Evolutionary conservation across 2,888 invertebrate genomes (phyloP), one percentile per base, ranked within the genome.

Genomic region (Colletes collaris): DNA sequence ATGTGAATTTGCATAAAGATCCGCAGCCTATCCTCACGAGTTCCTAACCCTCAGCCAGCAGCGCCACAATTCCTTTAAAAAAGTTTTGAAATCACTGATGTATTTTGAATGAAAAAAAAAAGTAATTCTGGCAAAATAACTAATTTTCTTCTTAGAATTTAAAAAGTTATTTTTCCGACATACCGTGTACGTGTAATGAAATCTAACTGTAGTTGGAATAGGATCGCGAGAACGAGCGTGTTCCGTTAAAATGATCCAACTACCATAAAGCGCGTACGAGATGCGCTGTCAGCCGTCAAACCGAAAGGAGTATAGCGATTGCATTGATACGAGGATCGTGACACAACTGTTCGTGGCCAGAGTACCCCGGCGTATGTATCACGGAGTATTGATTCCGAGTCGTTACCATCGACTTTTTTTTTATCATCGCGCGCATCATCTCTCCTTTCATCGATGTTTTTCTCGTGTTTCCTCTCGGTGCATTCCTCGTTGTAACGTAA

Each of bases 371-470:
- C 40, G 58, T 44, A 52, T 10, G 62, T 65, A 74, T 73, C 75
- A 56, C 44, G 55, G 55, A 81, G 71, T 83, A 85, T 85, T 79
- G 83, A 83, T 85, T 76, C 70, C 78, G 44, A 60, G 78, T 58
- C 64, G 73, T 72, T 78, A 73, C 83, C 76, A 67, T 81, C 69
- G 72, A 66, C 64, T 78, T 85, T 85, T 78, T 78, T 85, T 85
- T 85, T 85, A 76, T 83, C 73, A 56, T 49, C 44, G 7, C 50
- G n/a, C 59, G 50, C 59, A 60, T 83, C 76, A 68, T 77, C 75
- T 68, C 70, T 67, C 69, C 72, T 81, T 76, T 80, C 77, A 71
- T 53, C 76, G 65, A 16, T 40, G 63, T 83, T 82, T 85, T 85
- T 76, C 70, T 77, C 76, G 16, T 74, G 62, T 72, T 79, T 62